Evolutionary conservation across 2,888 invertebrate species (phyloP), one percentile per base, ranked within the genome.

Genomic region (Atrina japonica): DNA sequence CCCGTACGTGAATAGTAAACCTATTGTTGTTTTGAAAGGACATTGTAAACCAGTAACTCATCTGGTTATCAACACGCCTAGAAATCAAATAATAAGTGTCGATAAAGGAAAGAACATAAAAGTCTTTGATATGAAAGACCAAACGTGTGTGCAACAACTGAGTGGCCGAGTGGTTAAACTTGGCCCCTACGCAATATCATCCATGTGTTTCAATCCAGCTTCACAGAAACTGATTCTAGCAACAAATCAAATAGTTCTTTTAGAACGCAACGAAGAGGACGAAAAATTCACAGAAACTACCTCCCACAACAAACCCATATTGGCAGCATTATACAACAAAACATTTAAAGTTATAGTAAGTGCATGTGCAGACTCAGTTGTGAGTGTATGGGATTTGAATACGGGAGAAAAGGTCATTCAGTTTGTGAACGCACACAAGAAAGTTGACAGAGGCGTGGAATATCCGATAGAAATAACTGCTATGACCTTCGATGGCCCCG

Each of bases 301-400:
- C 73, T 94, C 94, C 0, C 95, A 95, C 90, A 92, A 86, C 1
- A 92, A 93, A 64, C 93, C 94, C 7, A 93, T 96, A 52, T 93
- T 94, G n/a, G 93, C 93, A 9, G 84, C 84, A 2, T 92, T 96
- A 0, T 96, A 95, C 89, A 96, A 96, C 91, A 93, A 93, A 18
- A 92, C 95, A 1, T 96, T 95, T 64, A 72, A 77, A 11, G 73
- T 71, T 9, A 84, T 96, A 75, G 93, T 96, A 67, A 95, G 95
- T 0, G 95, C 94, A 63, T 95, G 96, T 66, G 91, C 94, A 88
- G 96, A 95, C 86, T 95, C 96, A 76, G 94, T 93, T 75, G 95
- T 96, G 70, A 95, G 95, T 80, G 94, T 95, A 27, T 96, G 96
- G 96, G 94, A 96, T 88, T 94, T 95, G 0, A 92, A 93, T 90